These are phyloP conservation scores for Campylomormyrus numenius DNA, from an alignment of 2,113 vertebrate species.

Conservation along the genomic window DNA sequence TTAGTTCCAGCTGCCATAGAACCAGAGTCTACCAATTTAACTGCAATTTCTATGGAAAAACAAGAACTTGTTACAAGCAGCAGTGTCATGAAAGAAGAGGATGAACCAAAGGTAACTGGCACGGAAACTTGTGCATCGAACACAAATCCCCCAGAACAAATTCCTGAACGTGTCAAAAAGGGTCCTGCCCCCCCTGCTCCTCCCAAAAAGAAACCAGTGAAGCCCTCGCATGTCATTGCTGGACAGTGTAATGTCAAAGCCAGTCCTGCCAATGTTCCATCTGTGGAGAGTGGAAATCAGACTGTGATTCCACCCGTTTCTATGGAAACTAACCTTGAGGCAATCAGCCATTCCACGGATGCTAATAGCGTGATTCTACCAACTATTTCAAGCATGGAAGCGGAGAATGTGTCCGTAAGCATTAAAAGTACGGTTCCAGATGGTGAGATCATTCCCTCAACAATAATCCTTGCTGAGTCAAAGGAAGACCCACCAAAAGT, in stretches of 20 bases:
- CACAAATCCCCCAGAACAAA: slow-evolving; percentile 37
- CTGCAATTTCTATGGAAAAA: slow-evolving; percentile 38
- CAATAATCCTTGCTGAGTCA: neutral
- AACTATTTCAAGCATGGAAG: neutral
- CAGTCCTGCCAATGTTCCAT: neutral
- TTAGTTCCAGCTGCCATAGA: neutral
- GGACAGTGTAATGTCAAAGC: neutral
- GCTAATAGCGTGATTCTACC: neutral
- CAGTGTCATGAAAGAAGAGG: neutral
- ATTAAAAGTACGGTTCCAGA: neutral
- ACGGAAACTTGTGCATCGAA: slow-evolving; percentile 43
- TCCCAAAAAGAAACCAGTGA: slow-evolving; percentile 41
- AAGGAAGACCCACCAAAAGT: neutral
- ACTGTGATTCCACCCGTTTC: neutral
- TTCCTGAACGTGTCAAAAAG: slow-evolving; percentile 34
- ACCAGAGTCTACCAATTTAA: slow-evolving; percentile 19
- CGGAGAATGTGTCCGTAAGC: neutral
- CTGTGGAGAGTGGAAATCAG: neutral
- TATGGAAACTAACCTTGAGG: neutral
- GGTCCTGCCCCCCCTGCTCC: slow-evolving; percentile 27
- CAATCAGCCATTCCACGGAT: neutral
- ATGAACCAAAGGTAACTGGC: neutral
- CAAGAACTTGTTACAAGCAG: slow-evolving; percentile 12
- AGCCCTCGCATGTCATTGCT: neutral
- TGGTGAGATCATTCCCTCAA: neutral